A percentile compares a stretch with the other conserved stretches of the same genome.
Evolutionary conservation across 2,888 invertebrate genomes (phyloP).

Genomic region (Andrena minutula): DNA sequence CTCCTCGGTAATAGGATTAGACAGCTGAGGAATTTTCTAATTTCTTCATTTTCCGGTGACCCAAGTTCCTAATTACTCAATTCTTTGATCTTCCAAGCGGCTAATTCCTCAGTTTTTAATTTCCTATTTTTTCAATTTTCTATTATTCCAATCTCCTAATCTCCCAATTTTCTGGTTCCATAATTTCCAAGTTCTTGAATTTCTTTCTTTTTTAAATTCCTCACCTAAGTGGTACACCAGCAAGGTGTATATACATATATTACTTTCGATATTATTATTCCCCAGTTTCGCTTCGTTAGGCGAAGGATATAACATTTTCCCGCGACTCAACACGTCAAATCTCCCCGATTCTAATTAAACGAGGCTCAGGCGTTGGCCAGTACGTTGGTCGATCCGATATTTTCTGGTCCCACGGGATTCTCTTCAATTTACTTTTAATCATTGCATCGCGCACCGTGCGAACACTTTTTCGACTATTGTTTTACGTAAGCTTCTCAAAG

Average conservation of each 20-base stretch:
- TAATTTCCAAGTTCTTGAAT: no score
- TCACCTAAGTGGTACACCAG: no score
- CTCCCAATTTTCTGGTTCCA: no score
- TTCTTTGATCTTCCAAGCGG: no score
- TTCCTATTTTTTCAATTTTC: no score
- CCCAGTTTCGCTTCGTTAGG: not conserved
- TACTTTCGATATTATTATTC: constrained; percentile 1
- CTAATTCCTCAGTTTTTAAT: no score
- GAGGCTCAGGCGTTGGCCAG: not conserved
- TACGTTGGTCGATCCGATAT: constrained; percentile 1
- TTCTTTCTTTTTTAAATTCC: no score
- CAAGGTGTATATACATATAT: not conserved
- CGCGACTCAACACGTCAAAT: not conserved
- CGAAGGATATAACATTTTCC: not conserved
- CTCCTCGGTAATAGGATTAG: not conserved
- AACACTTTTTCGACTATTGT: not conserved
- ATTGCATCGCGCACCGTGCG: constrained; percentile 7
- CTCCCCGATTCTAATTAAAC: not conserved
- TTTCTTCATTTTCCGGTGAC: not conserved
- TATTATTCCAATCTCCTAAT: no score
- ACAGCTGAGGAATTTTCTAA: not conserved
- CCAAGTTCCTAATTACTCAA: not conserved
- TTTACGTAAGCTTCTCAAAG: not conserved
- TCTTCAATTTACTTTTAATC: not conserved
- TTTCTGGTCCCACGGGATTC: not conserved